Percentiles rank a stretch among this genome's conserved stretches.
phyloP scores from a whole-genome alignment of 35 echinoderm and acorn worm species.

The Apostichopus japonicus region DNA sequence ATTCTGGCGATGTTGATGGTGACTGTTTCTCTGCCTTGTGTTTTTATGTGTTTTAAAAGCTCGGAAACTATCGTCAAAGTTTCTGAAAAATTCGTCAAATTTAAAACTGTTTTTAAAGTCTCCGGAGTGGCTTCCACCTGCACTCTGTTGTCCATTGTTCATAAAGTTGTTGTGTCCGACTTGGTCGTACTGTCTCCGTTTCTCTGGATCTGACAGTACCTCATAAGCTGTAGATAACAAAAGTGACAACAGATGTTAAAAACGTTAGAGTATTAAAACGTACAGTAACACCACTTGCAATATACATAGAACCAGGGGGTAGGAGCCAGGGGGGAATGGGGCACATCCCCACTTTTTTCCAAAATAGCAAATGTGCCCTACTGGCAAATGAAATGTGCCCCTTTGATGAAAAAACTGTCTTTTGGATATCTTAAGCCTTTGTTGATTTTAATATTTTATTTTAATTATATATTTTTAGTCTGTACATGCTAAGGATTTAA shows the following conservation, averaged over 20 bases:
- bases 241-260: background rate
- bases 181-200: conserved; percentile 85
- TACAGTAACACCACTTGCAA: too few relatives aligned
- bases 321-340: too few relatives aligned
- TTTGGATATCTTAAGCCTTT: too few relatives aligned
- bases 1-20: conserved; percentile 31
- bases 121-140: background rate
- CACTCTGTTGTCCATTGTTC: background rate
- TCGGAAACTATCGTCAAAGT: conserved; percentile 73
- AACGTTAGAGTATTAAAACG: too few relatives aligned
- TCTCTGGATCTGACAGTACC: conserved; percentile 88
- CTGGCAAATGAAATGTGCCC: too few relatives aligned
- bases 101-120: conserved; percentile 53
- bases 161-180: conserved; percentile 53
- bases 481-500: too few relatives aligned
- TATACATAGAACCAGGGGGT: too few relatives aligned
- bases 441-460: too few relatives aligned
- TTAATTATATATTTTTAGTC: too few relatives aligned
- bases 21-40: background rate
- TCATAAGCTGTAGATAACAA: conserved; percentile 83
- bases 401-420: too few relatives aligned
- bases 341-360: too few relatives aligned
- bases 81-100: conserved; percentile 79
- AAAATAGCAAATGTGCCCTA: too few relatives aligned
- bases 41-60: conserved; percentile 43